A percentile compares a stretch with the other conserved stretches of the same genome.
These are phyloP conservation scores for Lagocephalus sceleratus DNA, from an alignment of 2,797 vertebrate species.

Conservation along the genomic window DNA sequence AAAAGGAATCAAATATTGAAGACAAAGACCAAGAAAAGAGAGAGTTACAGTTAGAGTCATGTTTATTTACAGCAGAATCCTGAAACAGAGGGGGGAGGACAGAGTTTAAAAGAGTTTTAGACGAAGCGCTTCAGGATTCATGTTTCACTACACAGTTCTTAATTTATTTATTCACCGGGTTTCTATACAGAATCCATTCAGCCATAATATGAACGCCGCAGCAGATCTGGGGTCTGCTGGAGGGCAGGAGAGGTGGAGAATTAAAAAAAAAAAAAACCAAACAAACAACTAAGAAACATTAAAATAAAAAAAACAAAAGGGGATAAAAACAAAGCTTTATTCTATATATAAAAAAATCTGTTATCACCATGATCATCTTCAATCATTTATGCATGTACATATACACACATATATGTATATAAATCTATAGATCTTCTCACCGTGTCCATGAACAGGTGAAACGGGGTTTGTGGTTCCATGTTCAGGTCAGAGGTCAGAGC, in stretches of 20 bases:
- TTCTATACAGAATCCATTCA: slow-evolving; percentile 81
- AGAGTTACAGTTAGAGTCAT: slow-evolving; percentile 80
- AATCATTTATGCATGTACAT: slow-evolving; percentile 59
- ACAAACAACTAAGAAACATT: slow-evolving; percentile 37
- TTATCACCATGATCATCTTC: slow-evolving; percentile 65
- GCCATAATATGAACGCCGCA: slow-evolving; percentile 62
- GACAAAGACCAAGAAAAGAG: slow-evolving; percentile 16
- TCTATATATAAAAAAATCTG: slow-evolving; percentile 53
- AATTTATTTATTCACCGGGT: slow-evolving; percentile 76
- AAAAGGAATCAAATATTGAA: background rate
- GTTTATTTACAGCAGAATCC: slow-evolving; percentile 86
- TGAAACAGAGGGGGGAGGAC: slow-evolving; percentile 62
- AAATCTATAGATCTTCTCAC: slow-evolving; percentile 62
- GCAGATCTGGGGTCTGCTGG: slow-evolving; percentile 59
- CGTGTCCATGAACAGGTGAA: slow-evolving; percentile 61
- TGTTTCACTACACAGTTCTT: slow-evolving; percentile 77
- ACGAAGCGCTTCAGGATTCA: slow-evolving; percentile 75
- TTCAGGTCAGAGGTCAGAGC: slow-evolving; percentile 45
- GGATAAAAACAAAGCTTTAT: slow-evolving; percentile 46
- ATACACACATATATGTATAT: slow-evolving; percentile 50
- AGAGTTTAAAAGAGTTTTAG: slow-evolving; percentile 61
- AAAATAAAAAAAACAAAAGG: slow-evolving; percentile 26
- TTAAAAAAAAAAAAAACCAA: slow-evolving; percentile 34
- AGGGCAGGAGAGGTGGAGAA: slow-evolving; percentile 35
- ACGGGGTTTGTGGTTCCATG: slow-evolving; percentile 43